Percentiles rank a stretch among this genome's conserved stretches.
Conservation (phyloP, 2,888 invertebrate genomes). For the Gastracanthus pulcherrimus region DNA sequence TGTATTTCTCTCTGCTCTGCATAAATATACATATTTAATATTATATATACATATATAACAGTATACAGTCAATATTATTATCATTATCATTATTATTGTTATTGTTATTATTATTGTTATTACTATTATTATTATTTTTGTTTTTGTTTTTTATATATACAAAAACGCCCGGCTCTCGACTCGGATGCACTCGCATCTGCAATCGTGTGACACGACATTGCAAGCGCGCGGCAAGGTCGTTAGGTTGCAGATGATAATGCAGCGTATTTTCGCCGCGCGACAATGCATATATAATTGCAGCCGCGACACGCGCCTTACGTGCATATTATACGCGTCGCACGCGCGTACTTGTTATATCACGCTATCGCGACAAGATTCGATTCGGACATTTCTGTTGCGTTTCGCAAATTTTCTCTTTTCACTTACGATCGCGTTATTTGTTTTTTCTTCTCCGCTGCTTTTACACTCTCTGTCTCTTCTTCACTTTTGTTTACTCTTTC, state of each 20-base stretch:
- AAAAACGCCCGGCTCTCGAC: conserved; percentile 61
- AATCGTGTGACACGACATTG: conserved; percentile 63
- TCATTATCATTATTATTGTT: conserved; percentile 56
- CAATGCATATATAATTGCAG: conserved; percentile 58
- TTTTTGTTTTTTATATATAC: conserved; percentile 54
- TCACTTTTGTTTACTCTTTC: background rate
- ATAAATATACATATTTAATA: conserved; percentile 69
- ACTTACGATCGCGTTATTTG: background rate
- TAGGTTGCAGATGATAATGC: conserved; percentile 68
- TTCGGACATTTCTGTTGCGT: background rate
- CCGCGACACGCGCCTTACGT: conserved; percentile 31
- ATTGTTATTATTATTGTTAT: conserved; percentile 49
- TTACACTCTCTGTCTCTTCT: background rate
- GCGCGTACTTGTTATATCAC: conserved; percentile 22
- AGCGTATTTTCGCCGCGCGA: conserved; percentile 61
- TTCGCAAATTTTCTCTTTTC: background rate
- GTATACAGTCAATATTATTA: conserved; percentile 58
- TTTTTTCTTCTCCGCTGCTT: background rate
- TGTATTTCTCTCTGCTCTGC: conserved; percentile 74
- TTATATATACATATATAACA: conserved; percentile 58
- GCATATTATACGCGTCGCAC: background rate
- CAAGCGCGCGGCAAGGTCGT: conserved; percentile 64
- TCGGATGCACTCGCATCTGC: conserved; percentile 66
- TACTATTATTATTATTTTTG: conserved; percentile 43
- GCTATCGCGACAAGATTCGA: background rate